Evolutionary conservation across 2,797 vertebrate genomes (phyloP), one percentile per base, ranked within the genome.

Genomic region (Myripristis jacobus): DNA sequence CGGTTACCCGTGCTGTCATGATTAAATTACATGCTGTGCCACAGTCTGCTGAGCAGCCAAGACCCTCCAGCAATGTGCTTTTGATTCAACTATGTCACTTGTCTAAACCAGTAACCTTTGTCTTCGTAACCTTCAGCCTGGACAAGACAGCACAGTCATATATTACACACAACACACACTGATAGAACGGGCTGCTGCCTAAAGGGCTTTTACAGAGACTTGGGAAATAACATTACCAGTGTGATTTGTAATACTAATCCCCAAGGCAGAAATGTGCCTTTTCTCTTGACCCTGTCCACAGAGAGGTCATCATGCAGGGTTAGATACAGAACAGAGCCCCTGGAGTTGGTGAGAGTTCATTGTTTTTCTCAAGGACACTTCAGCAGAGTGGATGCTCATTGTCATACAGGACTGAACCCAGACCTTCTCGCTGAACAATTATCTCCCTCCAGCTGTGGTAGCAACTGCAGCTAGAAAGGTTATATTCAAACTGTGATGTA

Each of bases 71-170:
- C 69, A 52, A 80, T 74, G 53, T 82, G 65, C 31, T 66, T 80
- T 53, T 44, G 43, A 57, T 82, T 54, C 34, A 81, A 61, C 60
- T 22, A 21, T 64, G 73, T 36, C 48, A 66, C 59, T 73, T 64
- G 47, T 73, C 56, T 36, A 18, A 46, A 77, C 11, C 50, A 48
- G 31, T 25, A 13, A 87, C 77, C 78, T 86, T 73, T 86, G 65
- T 55, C 72, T 83, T 16, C 68, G 69, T 87, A 31, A 81, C 77
- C 80, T 85, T 84, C 11, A 77, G 65, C 77, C 24, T 3, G 51
- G 57, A 22, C 73, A 5, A 22, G 12, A 66, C 24, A 47, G 48
- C 52, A 44, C 52, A 18, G 8, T 25, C 29, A 51, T 15, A 1
- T 29, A 19, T 1, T 13, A 41, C 38, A 41, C 12, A 19, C 18